Base-by-base conservation (phyloP, 2,888 invertebrate genomes). In the Thymelicus lineola region DNA sequence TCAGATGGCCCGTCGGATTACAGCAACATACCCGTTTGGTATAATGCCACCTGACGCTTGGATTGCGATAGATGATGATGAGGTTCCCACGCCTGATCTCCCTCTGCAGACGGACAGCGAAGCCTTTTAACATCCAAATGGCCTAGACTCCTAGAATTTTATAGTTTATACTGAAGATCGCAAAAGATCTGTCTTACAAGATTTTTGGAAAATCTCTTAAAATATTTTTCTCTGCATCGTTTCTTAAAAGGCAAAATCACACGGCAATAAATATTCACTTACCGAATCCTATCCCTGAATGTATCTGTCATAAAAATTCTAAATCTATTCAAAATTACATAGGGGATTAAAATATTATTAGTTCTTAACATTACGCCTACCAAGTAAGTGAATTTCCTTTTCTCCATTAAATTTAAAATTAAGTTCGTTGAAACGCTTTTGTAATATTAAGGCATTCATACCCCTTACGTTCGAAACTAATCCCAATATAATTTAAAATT, bases 41-140 rank as follows among this genome's bases (percentile, higher is more conserved):
- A 67, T 67, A 61, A 67, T 67, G 67, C 67, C 67, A 67, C 67
- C 61, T 67, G 67, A 67, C 35, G 67, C 45, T 67, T 61, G 67
- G 67, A 55, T 67, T 67, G 60, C 68, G 68, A 68, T 68, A 68
- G 68, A 68, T 68, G 68, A 68, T 68, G 68, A 68, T 68, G 68
- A 68, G 68, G 61, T 68, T 68, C 55, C 68, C 68, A 15, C 68
- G 68, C 68, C 68, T 68, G 68, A 68, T 68, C 68, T 68, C 68
- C 68, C 62, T 68, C 68, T 68, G 68, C 68, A 68, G 68, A 68
- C 57, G 68, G 62, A 68, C 68, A 68, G 62, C 68, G 68, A 68
- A 68, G 68, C 68, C 68, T 68, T 68, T 68, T 68, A 68, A 68
- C 68, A 68, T 68, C 68, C 68, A 68, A 68, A 68, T 68, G 68